Evolutionary conservation across 2,888 invertebrate species (phyloP), one percentile per base, ranked within the genome.

Genomic region (Drosophila acutilabella): DNA sequence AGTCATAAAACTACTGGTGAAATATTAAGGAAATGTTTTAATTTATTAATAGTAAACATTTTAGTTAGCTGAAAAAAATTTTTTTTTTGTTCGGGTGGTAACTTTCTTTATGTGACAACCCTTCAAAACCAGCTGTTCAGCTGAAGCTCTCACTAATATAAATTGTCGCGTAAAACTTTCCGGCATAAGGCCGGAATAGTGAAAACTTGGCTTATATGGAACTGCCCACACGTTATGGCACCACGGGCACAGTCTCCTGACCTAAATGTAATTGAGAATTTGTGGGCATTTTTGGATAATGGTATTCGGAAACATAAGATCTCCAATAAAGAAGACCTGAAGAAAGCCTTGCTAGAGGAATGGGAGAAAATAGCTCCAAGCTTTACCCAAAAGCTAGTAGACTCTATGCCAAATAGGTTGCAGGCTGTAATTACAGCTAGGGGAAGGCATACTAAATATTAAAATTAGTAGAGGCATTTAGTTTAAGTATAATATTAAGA

Each of bases 181-280:
- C n/a, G n/a, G 14, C 48, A 48, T 14, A 48, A 48, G 23, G 20
- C 20, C n/a, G 51, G 23, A 16, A 51, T 40, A 40, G 23, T 51
- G 5, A 40, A 23, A n/a, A 23, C 38, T 14, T 51, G 38, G 51
- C 38, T 23, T 4, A 23, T 40, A 14, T 53, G 18, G 13, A 33
- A 41, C 11, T 52, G 41, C 26, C 52, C 41, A 7, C 52, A 52
- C 11, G 10, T 41, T 6, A 52, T 52, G 52, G 14, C 23, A 13
- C 52, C 52, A 26, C 40, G 11, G 14, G 52, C 41, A 7, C 52
- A 53, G 14, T 53, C 52, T 20, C 52, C 41, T 14, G 52, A 53
- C 52, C 20, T 53, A 1, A 53, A 53, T 3, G 52, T 53, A 2
- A 53, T 53, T 30, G 26, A 53, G 41, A 41, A 53, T 41, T 41